Evolutionary conservation across 1,140 invertebrate genomes (phyloP), one percentile per base, ranked within the genome.

Genomic region (Drosophila pruinosa): DNA sequence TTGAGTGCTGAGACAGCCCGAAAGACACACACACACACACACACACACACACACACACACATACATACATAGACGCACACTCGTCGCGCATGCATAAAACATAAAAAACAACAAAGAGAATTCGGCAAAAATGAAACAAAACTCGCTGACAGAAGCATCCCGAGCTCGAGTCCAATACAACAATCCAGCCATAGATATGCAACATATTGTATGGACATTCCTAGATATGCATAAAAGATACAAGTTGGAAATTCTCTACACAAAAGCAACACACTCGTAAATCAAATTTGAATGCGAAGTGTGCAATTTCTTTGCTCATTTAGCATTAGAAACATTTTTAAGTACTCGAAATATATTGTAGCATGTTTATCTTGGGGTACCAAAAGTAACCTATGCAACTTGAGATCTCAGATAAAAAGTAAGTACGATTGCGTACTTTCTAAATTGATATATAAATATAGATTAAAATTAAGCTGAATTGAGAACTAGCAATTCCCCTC

Each of bases 1-100:
- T 78, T 78, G 64, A 43, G 70, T 53, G 48, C 31, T 45, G 69
- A 61, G 74, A 57, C 59, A 50, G 59, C 8, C 48, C 10, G 15
- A 43, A 43, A 34, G 43, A 22, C 26, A 48, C 22, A 15, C 17
- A 39, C 14, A 36, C 12, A 28, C 48, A 28, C 1, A 52, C 26
- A 15, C 48, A 36, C 19, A 53, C 41, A 56, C 39, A 41, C 15
- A 34, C 36, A 69, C 12, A 14, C 41, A 28, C 7, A 45, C 21
- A 53, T 48, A 24, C 28, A n/a, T 17, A 8, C 14, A 41, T n/a
- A n/a, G n/a, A n/a, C n/a, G n/a, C n/a, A n/a, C n/a, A n/a, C n/a
- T n/a, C n/a, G n/a, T n/a, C n/a, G n/a, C n/a, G n/a, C n/a, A n/a
- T n/a, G n/a, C n/a, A n/a, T n/a, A n/a, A 34, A 17, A 39, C 3